Base-by-base conservation (phyloP, 2,888 invertebrate species). In the Drosophila mettleri region DNA sequence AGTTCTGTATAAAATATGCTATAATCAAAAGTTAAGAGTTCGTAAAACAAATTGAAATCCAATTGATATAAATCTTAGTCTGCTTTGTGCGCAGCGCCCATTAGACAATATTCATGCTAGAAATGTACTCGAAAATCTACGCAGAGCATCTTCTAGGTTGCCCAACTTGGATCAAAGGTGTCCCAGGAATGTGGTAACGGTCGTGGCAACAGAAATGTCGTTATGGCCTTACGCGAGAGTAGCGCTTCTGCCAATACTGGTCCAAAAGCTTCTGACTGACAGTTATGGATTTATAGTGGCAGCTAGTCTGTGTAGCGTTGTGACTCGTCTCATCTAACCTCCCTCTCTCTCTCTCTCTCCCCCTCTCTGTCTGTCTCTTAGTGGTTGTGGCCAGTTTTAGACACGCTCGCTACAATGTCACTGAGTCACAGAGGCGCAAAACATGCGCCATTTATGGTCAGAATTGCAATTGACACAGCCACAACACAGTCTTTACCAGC, bases 251-350 rank as follows among this genome's bases (percentile, higher is more conserved):
- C 83, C 83, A 86, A 83, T 88, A 88, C 88, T 76, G 78, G 83
- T 79, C 77, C 74, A 79, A 76, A 78, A 60, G 57, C 74, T 76
- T 86, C 79, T 81, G 85, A 63, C 14, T 86, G 85, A 85, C 85
- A 85, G 89, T 88, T 86, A 84, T 86, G 85, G 81, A 85, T 88
- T 88, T 85, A 85, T 85, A 77, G 89, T 79, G 78, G 88, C 88
- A 86, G 75, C 74, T 68, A 39, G 65, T 62, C 64, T 29, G 16
- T 70, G 57, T 62, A 48, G 55, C 46, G 39, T 18, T 22, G 8
- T 66, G 22, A 10, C 20, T 16, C 22, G 24, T 33, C 61, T 39
- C 52, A n/a, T n/a, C n/a, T n/a, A n/a, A n/a, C n/a, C n/a, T 20
- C 20, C 22, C 22, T 10, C 22, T 36, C 36, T 51, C 48, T 2